These are phyloP conservation scores for Anguilla japonica DNA, from an alignment of 2,113 vertebrate genomes.

Conservation along the genomic window DNA sequence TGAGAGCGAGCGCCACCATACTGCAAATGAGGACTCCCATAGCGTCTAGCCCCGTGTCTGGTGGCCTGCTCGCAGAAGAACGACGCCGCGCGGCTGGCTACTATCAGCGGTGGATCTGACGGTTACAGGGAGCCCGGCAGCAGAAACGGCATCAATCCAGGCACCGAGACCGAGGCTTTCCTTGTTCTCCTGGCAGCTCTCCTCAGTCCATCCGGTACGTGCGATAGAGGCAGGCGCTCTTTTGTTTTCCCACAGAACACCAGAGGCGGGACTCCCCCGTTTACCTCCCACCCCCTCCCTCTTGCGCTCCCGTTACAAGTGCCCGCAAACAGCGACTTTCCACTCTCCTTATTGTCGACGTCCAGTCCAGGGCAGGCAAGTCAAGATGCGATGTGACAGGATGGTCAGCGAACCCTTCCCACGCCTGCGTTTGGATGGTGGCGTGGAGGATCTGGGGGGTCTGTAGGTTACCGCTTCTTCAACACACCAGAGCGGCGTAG, in stretches of 20 bases:
- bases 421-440: slow-evolving; percentile 27
- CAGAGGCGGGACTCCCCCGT: slow-evolving; percentile 4
- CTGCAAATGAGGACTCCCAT: slow-evolving; percentile 73
- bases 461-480: slow-evolving; percentile 39
- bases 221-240: slow-evolving; percentile 27
- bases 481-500: slow-evolving; percentile 46
- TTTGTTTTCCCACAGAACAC: slow-evolving; percentile 22
- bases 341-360: slow-evolving; percentile 17
- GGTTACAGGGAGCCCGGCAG: slow-evolving; percentile 47
- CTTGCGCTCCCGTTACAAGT: slow-evolving; percentile 14
- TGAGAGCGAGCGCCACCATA: slow-evolving; percentile 68
- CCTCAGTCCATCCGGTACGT: slow-evolving; percentile 44
- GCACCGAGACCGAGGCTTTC: slow-evolving; percentile 54
- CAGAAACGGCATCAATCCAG: slow-evolving; percentile 56
- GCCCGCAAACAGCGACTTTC: not conserved
- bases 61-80: slow-evolving; percentile 51
- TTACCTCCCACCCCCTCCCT: not conserved
- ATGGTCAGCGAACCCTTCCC: slow-evolving; percentile 26
- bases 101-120: slow-evolving; percentile 50
- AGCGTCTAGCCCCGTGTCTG: slow-evolving; percentile 47
- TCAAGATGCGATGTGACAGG: slow-evolving; percentile 43
- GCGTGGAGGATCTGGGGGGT: slow-evolving; percentile 9
- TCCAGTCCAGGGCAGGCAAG: slow-evolving; percentile 42
- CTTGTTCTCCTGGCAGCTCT: slow-evolving; percentile 46
- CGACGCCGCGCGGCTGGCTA: slow-evolving; percentile 44